Conservation (phyloP, 2,797 vertebrate species). For the Tenualosa thibaudeaui region DNA sequence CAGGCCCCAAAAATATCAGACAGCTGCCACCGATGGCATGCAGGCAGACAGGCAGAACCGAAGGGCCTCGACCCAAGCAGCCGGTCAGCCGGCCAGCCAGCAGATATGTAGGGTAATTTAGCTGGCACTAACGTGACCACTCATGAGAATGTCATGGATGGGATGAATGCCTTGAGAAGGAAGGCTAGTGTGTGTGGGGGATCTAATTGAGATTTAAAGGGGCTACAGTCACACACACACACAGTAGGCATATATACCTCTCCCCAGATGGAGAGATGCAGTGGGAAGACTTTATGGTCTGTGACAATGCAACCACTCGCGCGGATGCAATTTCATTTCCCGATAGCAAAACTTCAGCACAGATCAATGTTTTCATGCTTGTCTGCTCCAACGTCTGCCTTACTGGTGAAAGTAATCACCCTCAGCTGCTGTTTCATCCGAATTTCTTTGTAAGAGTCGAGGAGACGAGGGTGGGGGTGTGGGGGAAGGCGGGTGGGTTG, state of each 20-base stretch:
- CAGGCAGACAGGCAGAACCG: constrained; percentile 1
- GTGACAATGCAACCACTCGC: constrained; percentile 25
- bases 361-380: constrained; percentile 30
- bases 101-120: constrained; percentile 21
- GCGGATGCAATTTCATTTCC: not conserved
- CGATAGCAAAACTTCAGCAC: not conserved
- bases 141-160: not conserved
- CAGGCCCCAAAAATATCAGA: constrained; percentile 69
- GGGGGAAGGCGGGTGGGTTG: not conserved
- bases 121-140: not conserved
- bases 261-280: not conserved
- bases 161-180: not conserved
- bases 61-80: not conserved
- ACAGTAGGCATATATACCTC: too few species aligned
- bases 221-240: not conserved
- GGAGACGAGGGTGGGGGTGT: not conserved
- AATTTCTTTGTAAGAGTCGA: not conserved
- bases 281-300: constrained; percentile 1
- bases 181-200: not conserved
- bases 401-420: constrained; percentile 22
- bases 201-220: not conserved
- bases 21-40: constrained; percentile 59
- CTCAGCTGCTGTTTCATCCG: constrained; percentile 40
- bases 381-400: constrained; percentile 5
- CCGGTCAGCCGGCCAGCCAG: not conserved